Base-by-base conservation (phyloP, 2,888 invertebrate species). In the Abrostola tripartita region DNA sequence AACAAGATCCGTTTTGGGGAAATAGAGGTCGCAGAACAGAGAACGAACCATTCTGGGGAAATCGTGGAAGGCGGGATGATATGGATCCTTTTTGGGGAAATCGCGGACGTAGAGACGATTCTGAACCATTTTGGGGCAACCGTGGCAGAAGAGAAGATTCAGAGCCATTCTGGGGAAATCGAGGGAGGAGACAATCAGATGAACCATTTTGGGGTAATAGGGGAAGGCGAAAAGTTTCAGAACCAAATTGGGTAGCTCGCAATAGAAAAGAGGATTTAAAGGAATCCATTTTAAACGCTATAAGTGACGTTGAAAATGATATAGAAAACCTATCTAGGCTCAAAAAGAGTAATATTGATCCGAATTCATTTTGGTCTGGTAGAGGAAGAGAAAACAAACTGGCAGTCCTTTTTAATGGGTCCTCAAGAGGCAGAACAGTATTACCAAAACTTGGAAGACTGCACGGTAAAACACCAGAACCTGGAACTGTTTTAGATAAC, bases 171-270 rank as follows among this genome's bases (percentile, higher is more conserved):
- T 88, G 86, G 88, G 88, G 86, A 24, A 90, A 85, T 52, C 71
- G 87, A 61, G 91, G 95, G 11, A 91, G 93, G 57, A 74, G 86
- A 53, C 76, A 84, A n/a, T 74, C 81, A 4, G 71, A 69, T 7
- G 85, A 85, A 6, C 95, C 94, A 0, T 95, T 95, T 78, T 95
- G 95, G 95, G 95, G 93, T 5, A 94, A 92, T 61, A 84, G 95
- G 36, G 95, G 95, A 2, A 78, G 85, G 55, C 74, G 87, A 71
- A 81, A 85, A 61, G 78, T 81, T 56, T 78, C 82, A 7, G 83
- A 85, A 40, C 81, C 82, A 0, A 87, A 85, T 75, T 85, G 86
- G 85, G 83, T 79, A 24, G 24, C 4, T 11, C 79, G 92, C 0
- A 83, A 85, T 49, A 81, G 74, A 61, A 86, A 86, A 66, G 82